Percentiles rank a stretch among this genome's conserved stretches.
Evolutionary conservation across 2,797 vertebrate species (phyloP).

Genomic region (Malacoctenus gilli): DNA sequence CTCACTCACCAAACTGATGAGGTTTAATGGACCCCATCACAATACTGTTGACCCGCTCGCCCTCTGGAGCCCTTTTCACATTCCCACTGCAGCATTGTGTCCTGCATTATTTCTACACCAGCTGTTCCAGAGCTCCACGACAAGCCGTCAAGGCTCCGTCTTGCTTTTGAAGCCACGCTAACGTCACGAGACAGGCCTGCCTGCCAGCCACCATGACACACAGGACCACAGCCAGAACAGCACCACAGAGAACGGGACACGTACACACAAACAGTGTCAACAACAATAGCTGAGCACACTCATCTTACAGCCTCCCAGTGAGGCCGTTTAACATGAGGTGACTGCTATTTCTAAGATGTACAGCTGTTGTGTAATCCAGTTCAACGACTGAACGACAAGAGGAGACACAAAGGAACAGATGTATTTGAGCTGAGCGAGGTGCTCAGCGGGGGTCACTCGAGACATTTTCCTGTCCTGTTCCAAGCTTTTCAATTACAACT

Average conservation of each 20-base stretch:
- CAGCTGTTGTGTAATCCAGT: constrained; percentile 14
- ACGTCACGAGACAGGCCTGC: constrained; percentile 53
- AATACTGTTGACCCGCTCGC: constrained; percentile 15
- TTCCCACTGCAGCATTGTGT: neutral
- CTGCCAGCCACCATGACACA: constrained; percentile 60
- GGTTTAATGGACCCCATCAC: constrained; percentile 44
- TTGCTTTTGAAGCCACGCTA: constrained; percentile 57
- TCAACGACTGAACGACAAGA: neutral
- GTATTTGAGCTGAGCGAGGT: neutral
- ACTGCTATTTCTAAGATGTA: constrained; percentile 31
- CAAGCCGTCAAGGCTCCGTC: constrained; percentile 32
- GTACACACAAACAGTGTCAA: constrained; percentile 44
- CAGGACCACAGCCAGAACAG: constrained; percentile 33
- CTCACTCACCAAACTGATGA: constrained; percentile 52
- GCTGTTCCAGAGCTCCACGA: constrained; percentile 28
- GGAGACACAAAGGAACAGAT: neutral
- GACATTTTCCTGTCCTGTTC: neutral
- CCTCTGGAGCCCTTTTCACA: constrained; percentile 1
- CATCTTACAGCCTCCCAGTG: constrained; percentile 20
- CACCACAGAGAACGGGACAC: constrained; percentile 51
- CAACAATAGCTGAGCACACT: constrained; percentile 38
- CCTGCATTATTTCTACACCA: constrained; percentile 29
- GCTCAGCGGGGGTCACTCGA: neutral
- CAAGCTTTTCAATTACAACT: neutral
- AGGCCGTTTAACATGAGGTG: constrained; percentile 36